These are phyloP conservation scores for Axea sp. DNA, from an alignment of 2,888 invertebrate species.

Conservation along the genomic window DNA sequence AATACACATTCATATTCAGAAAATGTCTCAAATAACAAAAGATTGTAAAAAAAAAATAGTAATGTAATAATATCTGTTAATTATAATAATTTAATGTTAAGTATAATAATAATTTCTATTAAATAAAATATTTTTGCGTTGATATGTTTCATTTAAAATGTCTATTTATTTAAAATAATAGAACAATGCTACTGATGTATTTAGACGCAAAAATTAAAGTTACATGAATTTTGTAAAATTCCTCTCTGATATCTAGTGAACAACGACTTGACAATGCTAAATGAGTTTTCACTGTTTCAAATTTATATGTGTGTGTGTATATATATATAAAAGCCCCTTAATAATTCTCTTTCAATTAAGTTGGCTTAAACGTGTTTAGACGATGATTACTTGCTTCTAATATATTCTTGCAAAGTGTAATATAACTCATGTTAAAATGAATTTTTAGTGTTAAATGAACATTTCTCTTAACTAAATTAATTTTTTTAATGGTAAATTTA, in stretches of 20 bases:
- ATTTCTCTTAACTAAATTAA: no score
- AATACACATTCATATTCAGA: no score
- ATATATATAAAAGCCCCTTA: slow-evolving; percentile 45
- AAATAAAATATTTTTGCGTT: no score
- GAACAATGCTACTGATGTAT: slow-evolving; percentile 9
- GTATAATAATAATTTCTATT: no score
- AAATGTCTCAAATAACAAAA: no score
- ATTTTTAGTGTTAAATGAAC: no score
- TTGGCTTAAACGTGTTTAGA: slow-evolving; percentile 42
- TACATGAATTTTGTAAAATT: slow-evolving; percentile 9
- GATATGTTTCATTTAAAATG: no score
- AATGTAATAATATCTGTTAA: no score
- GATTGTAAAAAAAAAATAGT: no score
- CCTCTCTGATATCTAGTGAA: slow-evolving; percentile 21
- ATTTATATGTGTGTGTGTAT: no score
- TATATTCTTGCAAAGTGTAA: slow-evolving; percentile 33
- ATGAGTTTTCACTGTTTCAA: slow-evolving; percentile 50
- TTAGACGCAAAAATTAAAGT: slow-evolving; percentile 5
- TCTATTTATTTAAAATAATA: not conserved
- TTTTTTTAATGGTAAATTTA: no score
- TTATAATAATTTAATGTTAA: no score
- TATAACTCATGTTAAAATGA: slow-evolving; percentile 35
- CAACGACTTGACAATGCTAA: slow-evolving; percentile 37
- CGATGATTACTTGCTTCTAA: slow-evolving; percentile 48
- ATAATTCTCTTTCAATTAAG: slow-evolving; percentile 39